A percentile compares a stretch with the other conserved stretches of the same genome.
phyloP scores from a whole-genome alignment of 2,797 vertebrate species.

The Crocidura indochinensis region DNA sequence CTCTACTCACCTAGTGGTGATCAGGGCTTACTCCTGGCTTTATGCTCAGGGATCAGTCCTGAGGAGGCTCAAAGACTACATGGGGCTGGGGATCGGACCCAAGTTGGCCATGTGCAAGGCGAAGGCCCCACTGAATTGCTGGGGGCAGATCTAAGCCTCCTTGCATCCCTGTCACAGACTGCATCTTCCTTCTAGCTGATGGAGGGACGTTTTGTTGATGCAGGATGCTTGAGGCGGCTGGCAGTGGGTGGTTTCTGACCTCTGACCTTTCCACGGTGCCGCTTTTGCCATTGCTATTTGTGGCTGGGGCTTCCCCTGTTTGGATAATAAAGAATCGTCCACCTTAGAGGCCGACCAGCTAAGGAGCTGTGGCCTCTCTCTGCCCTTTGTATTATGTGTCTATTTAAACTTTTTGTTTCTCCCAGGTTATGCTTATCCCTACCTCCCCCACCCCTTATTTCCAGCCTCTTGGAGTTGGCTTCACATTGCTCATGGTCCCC shows the following conservation, averaged over 20 bases:
- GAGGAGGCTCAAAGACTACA: background rate
- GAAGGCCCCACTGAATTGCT: no score
- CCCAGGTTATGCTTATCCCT: background rate
- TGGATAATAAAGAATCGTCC: background rate
- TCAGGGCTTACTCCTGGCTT: no score
- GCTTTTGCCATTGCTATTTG: accelerated
- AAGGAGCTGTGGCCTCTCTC: background rate
- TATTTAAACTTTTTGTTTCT: background rate
- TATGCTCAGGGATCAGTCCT: no score
- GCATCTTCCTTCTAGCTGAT: accelerated
- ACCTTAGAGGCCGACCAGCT: background rate
- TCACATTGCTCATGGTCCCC: background rate
- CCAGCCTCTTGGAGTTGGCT: slow-evolving; percentile 22
- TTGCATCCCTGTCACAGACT: no score
- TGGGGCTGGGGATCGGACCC: no score
- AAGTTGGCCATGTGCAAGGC: no score
- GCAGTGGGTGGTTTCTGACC: background rate
- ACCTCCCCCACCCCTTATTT: background rate
- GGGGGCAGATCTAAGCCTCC: background rate
- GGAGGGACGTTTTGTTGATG: background rate
- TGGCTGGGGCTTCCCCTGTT: background rate
- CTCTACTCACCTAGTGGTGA: no score
- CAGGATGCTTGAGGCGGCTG: background rate
- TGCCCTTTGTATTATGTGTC: background rate
- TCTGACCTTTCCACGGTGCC: background rate